phyloP scores from a whole-genome alignment of 2,113 vertebrate genomes.

The Cranoglanis bouderius region DNA sequence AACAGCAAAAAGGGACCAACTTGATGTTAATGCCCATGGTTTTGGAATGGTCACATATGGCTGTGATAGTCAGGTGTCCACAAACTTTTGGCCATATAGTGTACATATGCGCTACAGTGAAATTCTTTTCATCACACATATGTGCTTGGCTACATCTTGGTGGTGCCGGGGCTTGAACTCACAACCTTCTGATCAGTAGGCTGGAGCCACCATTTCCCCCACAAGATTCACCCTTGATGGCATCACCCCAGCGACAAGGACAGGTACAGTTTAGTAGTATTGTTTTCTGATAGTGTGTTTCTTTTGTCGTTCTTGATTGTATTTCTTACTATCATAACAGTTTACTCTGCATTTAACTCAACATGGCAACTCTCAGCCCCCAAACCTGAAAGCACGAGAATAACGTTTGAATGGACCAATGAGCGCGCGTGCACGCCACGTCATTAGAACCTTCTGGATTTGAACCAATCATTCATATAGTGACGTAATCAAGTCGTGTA shows the following conservation, averaged over 20 bases:
- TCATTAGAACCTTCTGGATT: slow-evolving; percentile 58
- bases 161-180: neutral
- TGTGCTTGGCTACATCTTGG: neutral
- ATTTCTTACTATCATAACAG: neutral
- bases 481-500: slow-evolving; percentile 59
- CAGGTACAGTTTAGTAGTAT: neutral
- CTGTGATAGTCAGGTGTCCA: neutral
- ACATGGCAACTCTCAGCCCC: neutral
- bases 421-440: slow-evolving; percentile 34
- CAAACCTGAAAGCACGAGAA: slow-evolving; percentile 16
- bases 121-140: neutral
- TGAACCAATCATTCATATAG: slow-evolving; percentile 69
- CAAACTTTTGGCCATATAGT: neutral
- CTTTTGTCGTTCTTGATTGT: neutral
- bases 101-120: neutral
- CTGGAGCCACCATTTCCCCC: no score
- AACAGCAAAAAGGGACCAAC: no score
- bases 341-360: slow-evolving; percentile 22
- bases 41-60: neutral
- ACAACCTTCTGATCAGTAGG: neutral
- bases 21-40: no score
- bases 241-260: neutral
- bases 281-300: neutral
- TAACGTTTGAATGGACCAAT: slow-evolving; percentile 60
- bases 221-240: no score